Evolutionary conservation across 2,888 invertebrate genomes (phyloP).

Genomic region (Sarcophaga caerulescens): DNA sequence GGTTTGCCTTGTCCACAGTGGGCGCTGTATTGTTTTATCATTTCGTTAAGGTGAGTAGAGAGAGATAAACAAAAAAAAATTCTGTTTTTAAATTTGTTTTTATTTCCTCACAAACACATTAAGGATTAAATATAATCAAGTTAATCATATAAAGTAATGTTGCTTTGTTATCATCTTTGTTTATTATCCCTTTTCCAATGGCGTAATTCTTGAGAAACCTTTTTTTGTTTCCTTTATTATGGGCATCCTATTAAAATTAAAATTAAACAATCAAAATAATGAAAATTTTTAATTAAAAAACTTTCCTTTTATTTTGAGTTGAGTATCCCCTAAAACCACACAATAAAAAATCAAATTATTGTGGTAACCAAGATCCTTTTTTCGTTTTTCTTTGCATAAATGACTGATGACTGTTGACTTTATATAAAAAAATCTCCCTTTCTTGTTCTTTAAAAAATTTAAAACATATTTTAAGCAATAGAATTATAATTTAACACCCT

Average conservation of each 20-base stretch:
- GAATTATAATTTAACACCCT: conserved; percentile 64
- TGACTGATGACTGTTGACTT: conserved; percentile 27
- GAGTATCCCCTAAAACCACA: background rate
- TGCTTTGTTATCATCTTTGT: too few relatives aligned
- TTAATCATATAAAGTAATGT: too few relatives aligned
- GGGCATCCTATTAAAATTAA: background rate
- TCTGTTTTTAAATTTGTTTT: too few relatives aligned
- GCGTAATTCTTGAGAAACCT: background rate
- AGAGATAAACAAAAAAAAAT: too few relatives aligned
- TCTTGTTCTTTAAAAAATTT: conserved; percentile 3
- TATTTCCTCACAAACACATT: too few relatives aligned
- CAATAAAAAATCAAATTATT: background rate
- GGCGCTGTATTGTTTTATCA: conserved; percentile 92
- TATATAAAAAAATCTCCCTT: background rate
- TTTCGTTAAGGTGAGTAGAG: conserved; percentile 87
- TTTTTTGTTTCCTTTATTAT: background rate
- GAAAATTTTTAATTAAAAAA: conserved; percentile 48
- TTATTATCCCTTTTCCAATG: too few relatives aligned
- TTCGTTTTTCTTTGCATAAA: background rate
- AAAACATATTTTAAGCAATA: background rate
- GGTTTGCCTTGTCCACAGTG: conserved; percentile 88
- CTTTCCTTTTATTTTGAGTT: conserved; percentile 15
- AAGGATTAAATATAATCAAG: too few relatives aligned
- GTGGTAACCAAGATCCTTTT: background rate
- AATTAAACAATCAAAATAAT: background rate